Evolutionary conservation across 64 coral and sea anemone genomes (phyloP).

Genomic region (Pachyseris speciosa): DNA sequence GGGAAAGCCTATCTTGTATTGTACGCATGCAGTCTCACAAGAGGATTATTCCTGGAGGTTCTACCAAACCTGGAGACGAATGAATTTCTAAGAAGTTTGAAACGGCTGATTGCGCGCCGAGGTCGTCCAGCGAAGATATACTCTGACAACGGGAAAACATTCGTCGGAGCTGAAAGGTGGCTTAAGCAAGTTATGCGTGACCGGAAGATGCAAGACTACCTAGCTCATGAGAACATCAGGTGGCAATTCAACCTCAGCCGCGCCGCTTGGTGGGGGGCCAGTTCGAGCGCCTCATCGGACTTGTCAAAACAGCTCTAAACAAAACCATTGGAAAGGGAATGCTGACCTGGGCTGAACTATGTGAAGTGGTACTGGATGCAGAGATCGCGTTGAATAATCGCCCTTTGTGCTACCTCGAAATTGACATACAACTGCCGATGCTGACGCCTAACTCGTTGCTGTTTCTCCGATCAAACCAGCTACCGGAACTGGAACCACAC

Average conservation of each 20-base stretch:
- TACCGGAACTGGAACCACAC: not conserved
- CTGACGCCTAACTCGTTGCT: too few species aligned
- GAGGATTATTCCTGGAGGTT: not conserved
- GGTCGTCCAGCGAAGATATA: constrained; percentile 30
- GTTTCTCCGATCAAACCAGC: too few species aligned
- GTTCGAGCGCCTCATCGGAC: constrained; percentile 47
- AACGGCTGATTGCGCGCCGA: too few species aligned
- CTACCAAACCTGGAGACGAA: constrained; percentile 20
- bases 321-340: constrained; percentile 8
- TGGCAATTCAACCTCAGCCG: constrained; percentile 65
- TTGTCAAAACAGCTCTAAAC: constrained; percentile 33
- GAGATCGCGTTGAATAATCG: constrained; percentile 28
- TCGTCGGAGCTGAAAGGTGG: constrained; percentile 40
- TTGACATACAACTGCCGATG: too few species aligned
- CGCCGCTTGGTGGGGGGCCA: constrained; percentile 68
- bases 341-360: constrained; percentile 2
- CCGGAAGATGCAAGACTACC: constrained; percentile 5
- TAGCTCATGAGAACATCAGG: constrained; percentile 4
- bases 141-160: constrained; percentile 53
- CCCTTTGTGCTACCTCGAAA: constrained; percentile 11
- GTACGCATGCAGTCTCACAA: constrained; percentile 58
- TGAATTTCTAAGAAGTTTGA: too few species aligned
- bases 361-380: constrained; percentile 21
- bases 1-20: constrained; percentile 49
- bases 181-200: constrained; percentile 33